Percentiles rank a stretch among this genome's conserved stretches.
Evolutionary conservation across 2,888 invertebrate genomes (phyloP).

Genomic region (Pristionchus arcanus): DNA sequence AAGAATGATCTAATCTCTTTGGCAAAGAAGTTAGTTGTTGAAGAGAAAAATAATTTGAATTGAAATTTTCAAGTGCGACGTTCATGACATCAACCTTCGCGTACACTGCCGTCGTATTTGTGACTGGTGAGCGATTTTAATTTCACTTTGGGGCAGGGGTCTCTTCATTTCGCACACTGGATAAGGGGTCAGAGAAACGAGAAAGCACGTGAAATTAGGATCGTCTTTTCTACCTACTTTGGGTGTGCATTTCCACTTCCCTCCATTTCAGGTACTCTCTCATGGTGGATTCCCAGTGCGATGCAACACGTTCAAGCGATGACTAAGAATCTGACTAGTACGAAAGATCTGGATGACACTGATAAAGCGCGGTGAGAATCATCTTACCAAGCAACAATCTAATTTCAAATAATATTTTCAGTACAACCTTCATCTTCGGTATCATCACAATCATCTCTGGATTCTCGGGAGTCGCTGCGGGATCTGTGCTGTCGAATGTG

Average conservation of each 20-base stretch:
- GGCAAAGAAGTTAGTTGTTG: neutral
- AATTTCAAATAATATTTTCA: neutral
- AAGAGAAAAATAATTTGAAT: neutral
- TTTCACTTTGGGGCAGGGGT: neutral
- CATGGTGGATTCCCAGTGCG: slow-evolving; percentile 86
- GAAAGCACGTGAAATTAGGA: neutral
- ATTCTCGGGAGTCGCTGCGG: slow-evolving; percentile 92
- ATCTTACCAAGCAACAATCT: neutral
- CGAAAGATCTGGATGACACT: neutral
- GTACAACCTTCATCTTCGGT: slow-evolving; percentile 89
- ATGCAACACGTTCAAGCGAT: slow-evolving; percentile 70
- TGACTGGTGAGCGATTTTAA: slow-evolving; percentile 88
- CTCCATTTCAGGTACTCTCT: neutral
- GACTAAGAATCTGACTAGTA: slow-evolving; percentile 60
- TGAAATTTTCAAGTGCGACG: slow-evolving; percentile 84
- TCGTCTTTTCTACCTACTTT: too few relatives aligned
- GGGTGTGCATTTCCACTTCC: too few relatives aligned
- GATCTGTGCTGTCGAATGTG: slow-evolving; percentile 86
- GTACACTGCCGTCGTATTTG: slow-evolving; percentile 98
- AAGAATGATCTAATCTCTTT: neutral
- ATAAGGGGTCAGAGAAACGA: neutral
- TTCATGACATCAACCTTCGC: slow-evolving; percentile 95
- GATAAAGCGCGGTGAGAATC: neutral
- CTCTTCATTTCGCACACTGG: neutral
- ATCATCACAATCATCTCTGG: slow-evolving; percentile 94